Evolutionary conservation across 1,140 invertebrate genomes (phyloP), one percentile per base, ranked within the genome.

Genomic region (Drosophila saltans): DNA sequence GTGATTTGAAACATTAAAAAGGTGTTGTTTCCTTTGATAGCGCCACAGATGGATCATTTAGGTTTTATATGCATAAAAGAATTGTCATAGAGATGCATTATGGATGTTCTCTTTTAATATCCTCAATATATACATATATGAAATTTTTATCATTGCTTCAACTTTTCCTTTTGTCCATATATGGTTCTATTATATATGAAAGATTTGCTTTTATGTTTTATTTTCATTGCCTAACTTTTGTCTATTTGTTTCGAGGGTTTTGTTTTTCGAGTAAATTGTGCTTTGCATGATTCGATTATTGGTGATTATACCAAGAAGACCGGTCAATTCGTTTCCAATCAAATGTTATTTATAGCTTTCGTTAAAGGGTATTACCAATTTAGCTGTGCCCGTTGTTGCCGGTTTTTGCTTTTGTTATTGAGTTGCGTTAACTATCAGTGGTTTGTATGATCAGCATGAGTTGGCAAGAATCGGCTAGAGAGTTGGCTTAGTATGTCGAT

Each of bases 401-500:
- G 33, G 33, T 36, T 36, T 36, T 36, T 5, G 4, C 6, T 36
- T 36, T 36, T 36, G 33, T 7, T 36, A 36, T 36, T 36, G 33
- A 36, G 8, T 78, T 67, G 21, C 45, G 5, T 26, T 52, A 48
- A 48, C 45, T 8, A 60, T 30, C 43, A 39, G 11, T 41, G 61
- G 11, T 62, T 40, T 21, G 61, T 24, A 40, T 61, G 40, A 55
- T 74, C 78, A 80, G 66, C 81, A 74, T 84, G 81, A 84, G 48
- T 80, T 60, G 70, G 57, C 74, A 85, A 72, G 48, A 76, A 73
- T 36, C 57, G 57, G 30, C 26, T 33, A 41, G 21, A 78, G 74
- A 78, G 64, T 72, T 72, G 68, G 48, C 55, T 40, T 33, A 36
- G 36, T 36, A 65, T 52, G 57, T 56, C 24, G 61, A 72, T 68